Evolutionary conservation across 1,140 invertebrate species (phyloP).

Genomic region (Neodiprion pinetum): DNA sequence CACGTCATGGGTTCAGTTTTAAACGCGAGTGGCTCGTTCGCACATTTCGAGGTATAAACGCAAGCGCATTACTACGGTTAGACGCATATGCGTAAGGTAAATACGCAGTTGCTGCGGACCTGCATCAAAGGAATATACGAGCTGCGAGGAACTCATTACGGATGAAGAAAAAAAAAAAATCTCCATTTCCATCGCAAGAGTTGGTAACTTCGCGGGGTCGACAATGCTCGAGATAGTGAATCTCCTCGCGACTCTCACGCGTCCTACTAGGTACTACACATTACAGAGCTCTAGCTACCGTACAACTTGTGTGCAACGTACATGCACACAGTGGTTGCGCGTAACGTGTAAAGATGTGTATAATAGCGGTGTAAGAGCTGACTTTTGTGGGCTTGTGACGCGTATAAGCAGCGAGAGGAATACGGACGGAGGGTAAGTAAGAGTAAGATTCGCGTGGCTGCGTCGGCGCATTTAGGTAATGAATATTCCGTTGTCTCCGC

Average conservation of each 20-base stretch:
- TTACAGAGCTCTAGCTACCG: neutral
- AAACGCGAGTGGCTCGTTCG: too few relatives aligned
- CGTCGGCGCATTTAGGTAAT: conserved; percentile 31
- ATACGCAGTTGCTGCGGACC: too few relatives aligned
- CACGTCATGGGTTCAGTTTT: too few relatives aligned
- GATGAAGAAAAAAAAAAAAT: conserved; percentile 7
- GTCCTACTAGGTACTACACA: neutral
- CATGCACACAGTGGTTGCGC: neutral
- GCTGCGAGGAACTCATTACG: neutral
- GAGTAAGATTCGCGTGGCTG: conserved; percentile 4
- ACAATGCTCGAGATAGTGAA: neutral
- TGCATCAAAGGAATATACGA: neutral
- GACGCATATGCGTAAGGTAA: too few relatives aligned
- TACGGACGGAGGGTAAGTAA: neutral
- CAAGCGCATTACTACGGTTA: too few relatives aligned
- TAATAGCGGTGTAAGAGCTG: too few relatives aligned
- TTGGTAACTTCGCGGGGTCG: neutral
- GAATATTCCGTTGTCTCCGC: conserved; percentile 21
- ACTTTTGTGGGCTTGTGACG: too few relatives aligned
- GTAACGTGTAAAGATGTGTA: neutral
- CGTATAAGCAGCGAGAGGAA: too few relatives aligned
- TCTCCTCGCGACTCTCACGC: neutral
- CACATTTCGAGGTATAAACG: too few relatives aligned
- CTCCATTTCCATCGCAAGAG: neutral
- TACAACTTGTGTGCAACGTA: neutral